Conservation (phyloP, 2,797 vertebrate genomes). For the Falco naumanni region DNA sequence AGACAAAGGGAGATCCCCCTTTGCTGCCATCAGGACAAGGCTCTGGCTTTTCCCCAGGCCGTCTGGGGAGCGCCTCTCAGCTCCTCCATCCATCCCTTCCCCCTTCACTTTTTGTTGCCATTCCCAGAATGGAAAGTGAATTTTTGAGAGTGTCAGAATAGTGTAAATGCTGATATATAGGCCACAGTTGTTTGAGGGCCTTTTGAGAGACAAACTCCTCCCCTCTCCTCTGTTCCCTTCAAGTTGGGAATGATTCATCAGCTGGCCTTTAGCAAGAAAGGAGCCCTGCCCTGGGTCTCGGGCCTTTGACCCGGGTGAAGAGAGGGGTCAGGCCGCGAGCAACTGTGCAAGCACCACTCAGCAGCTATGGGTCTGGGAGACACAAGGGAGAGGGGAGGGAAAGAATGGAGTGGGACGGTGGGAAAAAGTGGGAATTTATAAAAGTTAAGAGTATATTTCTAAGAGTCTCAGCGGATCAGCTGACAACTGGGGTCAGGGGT, state of each 20-base stretch:
- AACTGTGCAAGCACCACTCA: constrained; percentile 86
- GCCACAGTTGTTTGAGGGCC: constrained; percentile 92
- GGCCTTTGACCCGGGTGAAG: constrained; percentile 95
- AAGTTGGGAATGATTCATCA: constrained; percentile 92
- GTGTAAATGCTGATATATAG: constrained; percentile 94
- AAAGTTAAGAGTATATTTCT: constrained; percentile 95
- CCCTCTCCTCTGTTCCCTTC: constrained; percentile 88
- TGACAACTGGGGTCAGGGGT: constrained; percentile 92
- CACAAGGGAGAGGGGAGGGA: constrained; percentile 81
- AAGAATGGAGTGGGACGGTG: constrained; percentile 88
- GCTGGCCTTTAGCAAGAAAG: constrained; percentile 96
- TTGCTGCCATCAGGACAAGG: background rate
- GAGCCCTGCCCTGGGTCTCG: constrained; percentile 87
- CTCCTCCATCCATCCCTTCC: constrained; percentile 23
- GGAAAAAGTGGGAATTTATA: constrained; percentile 94
- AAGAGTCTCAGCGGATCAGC: constrained; percentile 91
- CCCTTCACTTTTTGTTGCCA: constrained; percentile 62
- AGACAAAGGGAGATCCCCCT: constrained; percentile 13
- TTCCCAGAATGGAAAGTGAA: constrained; percentile 85
- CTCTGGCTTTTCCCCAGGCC: constrained; percentile 26
- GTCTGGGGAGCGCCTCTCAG: background rate
- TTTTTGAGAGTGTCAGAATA: constrained; percentile 83
- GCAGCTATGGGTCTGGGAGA: constrained; percentile 81
- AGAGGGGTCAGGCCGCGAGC: constrained; percentile 90
- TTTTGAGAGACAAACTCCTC: constrained; percentile 84